Evolutionary conservation across 2,797 vertebrate genomes (phyloP).

Genomic region (Harpagifer antarcticus): DNA sequence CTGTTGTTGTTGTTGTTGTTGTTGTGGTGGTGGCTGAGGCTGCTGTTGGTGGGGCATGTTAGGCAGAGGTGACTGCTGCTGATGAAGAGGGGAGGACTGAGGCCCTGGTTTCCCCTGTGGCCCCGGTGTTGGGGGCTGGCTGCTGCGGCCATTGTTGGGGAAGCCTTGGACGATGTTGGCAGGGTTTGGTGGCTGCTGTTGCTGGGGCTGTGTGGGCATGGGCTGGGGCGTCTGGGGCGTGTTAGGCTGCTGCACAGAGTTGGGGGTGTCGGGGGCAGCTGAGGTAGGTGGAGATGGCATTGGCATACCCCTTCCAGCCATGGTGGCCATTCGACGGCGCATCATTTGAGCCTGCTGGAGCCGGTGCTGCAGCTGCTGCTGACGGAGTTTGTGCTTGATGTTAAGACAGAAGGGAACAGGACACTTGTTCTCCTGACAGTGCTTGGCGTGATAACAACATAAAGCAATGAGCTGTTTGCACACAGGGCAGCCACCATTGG

Average conservation of each 20-base stretch:
- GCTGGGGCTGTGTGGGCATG: conserved; percentile 85
- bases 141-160: conserved; percentile 88
- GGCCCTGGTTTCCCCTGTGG: conserved; percentile 91
- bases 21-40: conserved; percentile 78
- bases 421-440: conserved; percentile 99
- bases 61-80: conserved; percentile 90
- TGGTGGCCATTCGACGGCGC: conserved; percentile 98
- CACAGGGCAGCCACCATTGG: conserved; percentile 97
- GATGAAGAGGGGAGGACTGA: conserved; percentile 87
- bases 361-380: conserved; percentile 98
- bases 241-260: conserved; percentile 90
- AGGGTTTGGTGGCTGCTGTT: conserved; percentile 84
- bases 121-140: conserved; percentile 90
- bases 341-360: conserved; percentile 99
- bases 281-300: conserved; percentile 97
- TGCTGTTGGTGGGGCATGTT: conserved; percentile 84
- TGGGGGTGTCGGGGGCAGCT: conserved; percentile 93
- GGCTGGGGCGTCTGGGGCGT: conserved; percentile 94
- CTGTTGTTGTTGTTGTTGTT: conserved; percentile 73
- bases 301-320: conserved; percentile 96
- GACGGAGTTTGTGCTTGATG: conserved; percentile 98
- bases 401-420: conserved; percentile 99
- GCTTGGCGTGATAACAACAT: conserved; percentile 99
- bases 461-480: conserved; percentile 99
- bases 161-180: conserved; percentile 90